Base-by-base conservation (phyloP, 1,140 invertebrate genomes). In the Ceratosolen solmsi region DNA sequence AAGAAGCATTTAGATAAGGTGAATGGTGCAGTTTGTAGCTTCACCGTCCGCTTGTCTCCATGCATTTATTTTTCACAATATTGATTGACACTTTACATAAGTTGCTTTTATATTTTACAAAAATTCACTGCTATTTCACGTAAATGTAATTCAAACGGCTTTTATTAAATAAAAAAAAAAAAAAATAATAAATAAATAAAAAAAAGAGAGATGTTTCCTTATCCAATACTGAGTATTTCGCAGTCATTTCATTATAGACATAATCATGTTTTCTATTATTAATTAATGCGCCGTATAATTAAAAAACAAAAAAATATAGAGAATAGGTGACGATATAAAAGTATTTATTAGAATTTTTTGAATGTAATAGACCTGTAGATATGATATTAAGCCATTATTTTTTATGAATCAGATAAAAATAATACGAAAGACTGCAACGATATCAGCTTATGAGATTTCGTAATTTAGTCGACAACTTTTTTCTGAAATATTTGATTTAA, bases 341-440 rank as follows among this genome's bases (percentile, higher is more conserved):
- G 4, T 8, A 5, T 38, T 68, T 11, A n/a, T 38, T 22, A 68
- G 63, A 38, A 38, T 68, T 38, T 36, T 38, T 38, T 68, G 63
- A 68, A 68, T 38, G 63, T 38, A 68, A 68, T 68, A 4, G 20
- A 5, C 20, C 9, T 9, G 33, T 68, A 38, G 17, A 36, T 30
- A 38, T 68, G 30, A 38, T 33, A 68, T 68, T 38, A 33, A 68
- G 63, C 22, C 8, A 68, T 68, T 38, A 68, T 38, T 9, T n/a
- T n/a, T 38, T 38, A 38, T 33, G 33, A 38, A 68, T 68, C 33
- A 68, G 63, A 65, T 65, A 65, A 65, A 68, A 68, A 68, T 68
- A 4, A 33, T 3, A 3, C 17, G 33, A 68, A 68, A n/a, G 63
- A 20, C 33, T 68, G 33, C 33, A 38, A 3, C 33, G 33, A 38